Base-by-base conservation (phyloP, 2,797 vertebrate genomes). In the Pteropus rufus region DNA sequence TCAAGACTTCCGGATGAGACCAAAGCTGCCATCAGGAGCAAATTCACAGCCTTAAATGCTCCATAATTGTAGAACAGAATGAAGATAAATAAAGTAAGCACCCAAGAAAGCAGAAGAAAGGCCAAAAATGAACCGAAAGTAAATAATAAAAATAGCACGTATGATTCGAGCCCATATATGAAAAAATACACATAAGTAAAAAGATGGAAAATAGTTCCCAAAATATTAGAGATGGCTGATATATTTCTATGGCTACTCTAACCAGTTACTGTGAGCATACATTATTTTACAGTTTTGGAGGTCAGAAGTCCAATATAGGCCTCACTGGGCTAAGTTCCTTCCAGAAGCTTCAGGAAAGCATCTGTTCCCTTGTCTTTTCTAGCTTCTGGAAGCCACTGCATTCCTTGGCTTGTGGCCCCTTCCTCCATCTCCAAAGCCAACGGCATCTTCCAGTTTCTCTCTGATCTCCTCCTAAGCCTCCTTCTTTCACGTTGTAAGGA, bases 11-110 rank as follows among this genome's bases (percentile, higher is more conserved):
- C 60, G 26, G 15, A 39, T 75, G 46, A 87, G 49, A 80, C 36
- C 90, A 95, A 93, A 92, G 80, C 80, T 83, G 49, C 31, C 67
- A n/a, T 7, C 69, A 72, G 79, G 58, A 80, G 90, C 69, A 92
- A 95, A 94, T 56, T 93, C 79, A 70, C 36, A 95, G 58, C 69
- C 34, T 69, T 60, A 12, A 29, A 44, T n/a, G 9, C 21, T 69
- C 60, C 58, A 5, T 3, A 34, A 64, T 69, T 54, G 72, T 1
- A 69, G 46, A 76, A 82, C 21, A 49, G 39, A 93, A 90, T 16
- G 15, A 41, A 65, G 87, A 79, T 21, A 64, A 54, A 54, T 3
- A 3, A 86, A 62, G 12, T 12, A 1, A 26, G 11, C 23, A 49
- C 49, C 69, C 24, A 73, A 39, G 60, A 96, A 84, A n/a, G 24